These are phyloP conservation scores for Oreohelix idahoensis DNA, from an alignment of 1,140 invertebrate genomes.

Conservation along the genomic window DNA sequence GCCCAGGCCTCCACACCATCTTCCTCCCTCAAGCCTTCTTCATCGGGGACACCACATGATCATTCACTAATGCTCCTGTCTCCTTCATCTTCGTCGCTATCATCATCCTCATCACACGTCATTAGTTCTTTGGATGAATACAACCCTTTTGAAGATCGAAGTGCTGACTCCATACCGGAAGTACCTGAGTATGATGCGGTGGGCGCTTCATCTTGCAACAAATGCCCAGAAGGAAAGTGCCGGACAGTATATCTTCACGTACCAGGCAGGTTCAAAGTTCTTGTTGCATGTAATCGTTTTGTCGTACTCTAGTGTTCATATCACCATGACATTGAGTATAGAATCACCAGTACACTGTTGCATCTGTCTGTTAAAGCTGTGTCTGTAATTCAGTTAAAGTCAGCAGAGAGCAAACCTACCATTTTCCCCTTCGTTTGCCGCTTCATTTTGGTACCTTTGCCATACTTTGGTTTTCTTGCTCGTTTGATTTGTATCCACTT, in stretches of 20 bases:
- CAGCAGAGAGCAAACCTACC: no score
- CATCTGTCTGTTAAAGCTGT: no score
- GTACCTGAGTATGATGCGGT: constrained; percentile 45
- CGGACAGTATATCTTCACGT: constrained; percentile 45
- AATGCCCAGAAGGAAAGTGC: constrained; percentile 45
- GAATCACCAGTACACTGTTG: no score
- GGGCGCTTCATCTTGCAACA: constrained; percentile 40
- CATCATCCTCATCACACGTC: background rate
- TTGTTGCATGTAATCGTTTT: background rate
- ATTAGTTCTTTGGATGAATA: background rate
- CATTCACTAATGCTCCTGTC: constrained; percentile 10
- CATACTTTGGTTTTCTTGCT: no score
- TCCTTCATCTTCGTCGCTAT: background rate
- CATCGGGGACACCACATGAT: background rate
- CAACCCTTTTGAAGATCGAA: background rate
- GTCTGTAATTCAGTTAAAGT: no score
- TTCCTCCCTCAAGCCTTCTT: background rate
- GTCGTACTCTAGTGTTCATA: no score
- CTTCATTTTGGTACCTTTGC: no score
- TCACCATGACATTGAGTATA: no score
- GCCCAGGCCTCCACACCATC: background rate
- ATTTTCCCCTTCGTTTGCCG: no score
- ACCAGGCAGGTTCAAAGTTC: constrained; percentile 41
- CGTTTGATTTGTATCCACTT: no score
- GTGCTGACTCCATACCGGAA: background rate